Percentiles rank a stretch among this genome's conserved stretches.
These are phyloP conservation scores for Lepilemur septentrionalis DNA, from an alignment of 2,797 vertebrate genomes.

Conservation along the genomic window DNA sequence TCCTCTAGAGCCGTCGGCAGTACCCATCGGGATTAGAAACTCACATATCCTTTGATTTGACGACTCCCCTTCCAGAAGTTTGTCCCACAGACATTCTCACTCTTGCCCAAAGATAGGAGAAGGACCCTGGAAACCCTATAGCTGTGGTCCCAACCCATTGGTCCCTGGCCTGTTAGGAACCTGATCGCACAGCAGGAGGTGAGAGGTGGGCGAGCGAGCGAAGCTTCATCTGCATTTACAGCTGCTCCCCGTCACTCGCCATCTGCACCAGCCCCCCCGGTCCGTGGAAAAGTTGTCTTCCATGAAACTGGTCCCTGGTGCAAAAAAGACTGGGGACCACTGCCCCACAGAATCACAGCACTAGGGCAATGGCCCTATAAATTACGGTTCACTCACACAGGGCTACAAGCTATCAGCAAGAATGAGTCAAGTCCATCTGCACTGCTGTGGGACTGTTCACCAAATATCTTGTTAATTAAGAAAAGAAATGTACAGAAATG, in stretches of 20 bases:
- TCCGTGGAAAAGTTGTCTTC: no score
- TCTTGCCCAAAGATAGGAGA: not conserved
- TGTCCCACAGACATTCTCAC: no score
- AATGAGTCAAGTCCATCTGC: accelerated
- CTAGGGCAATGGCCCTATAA: accelerated
- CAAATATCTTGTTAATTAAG: accelerated
- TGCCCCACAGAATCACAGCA: not conserved
- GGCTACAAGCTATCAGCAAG: not conserved
- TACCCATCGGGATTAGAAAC: not conserved
- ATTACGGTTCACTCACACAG: accelerated
- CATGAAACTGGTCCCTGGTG: no score
- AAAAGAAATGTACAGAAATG: not conserved
- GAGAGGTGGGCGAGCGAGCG: no score
- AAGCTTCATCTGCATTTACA: no score
- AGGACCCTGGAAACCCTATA: not conserved
- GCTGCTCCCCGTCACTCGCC: no score
- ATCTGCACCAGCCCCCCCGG: no score
- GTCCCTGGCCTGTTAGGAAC: no score
- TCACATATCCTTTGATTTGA: accelerated
- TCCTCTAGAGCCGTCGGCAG: not conserved
- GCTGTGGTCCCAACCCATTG: no score
- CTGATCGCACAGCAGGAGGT: no score
- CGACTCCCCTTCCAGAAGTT: not conserved
- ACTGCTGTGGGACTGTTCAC: accelerated
- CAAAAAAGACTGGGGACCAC: no score